Evolutionary conservation across 2,797 vertebrate species (phyloP).

Genomic region (Catostomus latipinnis): DNA sequence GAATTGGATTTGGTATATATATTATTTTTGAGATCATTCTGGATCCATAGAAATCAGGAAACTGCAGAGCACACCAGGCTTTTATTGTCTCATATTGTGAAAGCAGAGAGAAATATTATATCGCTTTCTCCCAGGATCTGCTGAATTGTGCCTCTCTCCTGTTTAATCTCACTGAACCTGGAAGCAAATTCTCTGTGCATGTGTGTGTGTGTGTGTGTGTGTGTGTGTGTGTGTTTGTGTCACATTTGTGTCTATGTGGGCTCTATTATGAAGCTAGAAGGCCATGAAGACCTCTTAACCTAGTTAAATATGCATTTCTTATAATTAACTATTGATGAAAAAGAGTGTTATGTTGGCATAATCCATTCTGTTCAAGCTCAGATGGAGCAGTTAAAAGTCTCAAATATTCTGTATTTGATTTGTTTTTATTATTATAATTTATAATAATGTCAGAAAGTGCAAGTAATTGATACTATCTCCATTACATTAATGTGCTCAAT

Average conservation of each 20-base stretch:
- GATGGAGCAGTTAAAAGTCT: slow-evolving; percentile 10
- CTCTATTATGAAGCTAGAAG: slow-evolving; percentile 22
- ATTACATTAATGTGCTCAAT: slow-evolving; percentile 21
- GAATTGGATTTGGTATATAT: no score
- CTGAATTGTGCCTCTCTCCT: slow-evolving; percentile 55
- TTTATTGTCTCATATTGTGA: slow-evolving; percentile 74
- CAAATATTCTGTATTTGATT: slow-evolving; percentile 12
- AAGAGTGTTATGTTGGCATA: slow-evolving; percentile 14
- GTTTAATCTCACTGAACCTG: slow-evolving; percentile 53
- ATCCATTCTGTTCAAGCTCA: slow-evolving; percentile 5
- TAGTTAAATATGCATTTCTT: slow-evolving; percentile 37
- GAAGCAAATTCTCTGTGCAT: slow-evolving; percentile 24
- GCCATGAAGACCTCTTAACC: slow-evolving; percentile 8
- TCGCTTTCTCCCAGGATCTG: slow-evolving; percentile 65
- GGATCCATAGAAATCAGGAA: slow-evolving; percentile 17
- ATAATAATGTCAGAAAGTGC: slow-evolving; percentile 34
- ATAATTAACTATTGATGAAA: slow-evolving; percentile 51
- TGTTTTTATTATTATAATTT: slow-evolving; percentile 19
- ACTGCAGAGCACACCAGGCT: slow-evolving; percentile 48
- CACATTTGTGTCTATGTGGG: slow-evolving; percentile 13
- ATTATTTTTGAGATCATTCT: no score
- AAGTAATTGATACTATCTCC: slow-evolving; percentile 9
- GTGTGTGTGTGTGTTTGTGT: slow-evolving; percentile 3
- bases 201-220: slow-evolving; percentile 21
- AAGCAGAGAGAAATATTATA: slow-evolving; percentile 73